Percentiles rank a stretch among this genome's conserved stretches.
phyloP scores from a whole-genome alignment of 2,113 vertebrate species.

The Mungos mungo region DNA sequence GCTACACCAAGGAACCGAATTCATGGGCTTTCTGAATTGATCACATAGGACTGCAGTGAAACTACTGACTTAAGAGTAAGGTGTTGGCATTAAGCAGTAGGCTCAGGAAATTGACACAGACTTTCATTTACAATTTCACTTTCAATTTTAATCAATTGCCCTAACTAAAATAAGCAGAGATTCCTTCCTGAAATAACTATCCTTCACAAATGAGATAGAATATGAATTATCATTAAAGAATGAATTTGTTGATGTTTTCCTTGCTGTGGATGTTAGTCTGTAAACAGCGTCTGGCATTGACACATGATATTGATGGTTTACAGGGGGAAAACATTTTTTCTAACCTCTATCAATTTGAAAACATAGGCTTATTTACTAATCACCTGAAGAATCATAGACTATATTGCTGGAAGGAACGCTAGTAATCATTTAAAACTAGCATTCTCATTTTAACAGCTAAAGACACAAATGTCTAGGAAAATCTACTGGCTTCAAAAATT shows the following conservation, averaged over 20 bases:
- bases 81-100: neutral
- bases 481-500: neutral
- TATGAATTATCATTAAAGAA: conserved; percentile 14
- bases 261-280: neutral
- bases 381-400: neutral
- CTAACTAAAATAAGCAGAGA: conserved; percentile 33
- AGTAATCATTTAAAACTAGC: neutral
- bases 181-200: conserved; percentile 30
- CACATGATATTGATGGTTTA: neutral
- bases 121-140: conserved; percentile 60
- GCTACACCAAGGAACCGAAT: neutral
- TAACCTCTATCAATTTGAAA: neutral
- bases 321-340: neutral
- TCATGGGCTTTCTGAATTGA: neutral
- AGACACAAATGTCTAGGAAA: neutral
- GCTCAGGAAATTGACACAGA: conserved; percentile 19
- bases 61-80: neutral
- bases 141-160: conserved; percentile 43
- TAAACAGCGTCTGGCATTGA: neutral
- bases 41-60: neutral
- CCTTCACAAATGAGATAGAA: neutral
- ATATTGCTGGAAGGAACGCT: neutral
- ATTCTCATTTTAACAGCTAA: neutral
- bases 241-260: neutral
- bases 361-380: neutral